Evolutionary conservation across 2,888 invertebrate genomes (phyloP), one percentile per base, ranked within the genome.

Genomic region (Hirtodrosophila cameraria): DNA sequence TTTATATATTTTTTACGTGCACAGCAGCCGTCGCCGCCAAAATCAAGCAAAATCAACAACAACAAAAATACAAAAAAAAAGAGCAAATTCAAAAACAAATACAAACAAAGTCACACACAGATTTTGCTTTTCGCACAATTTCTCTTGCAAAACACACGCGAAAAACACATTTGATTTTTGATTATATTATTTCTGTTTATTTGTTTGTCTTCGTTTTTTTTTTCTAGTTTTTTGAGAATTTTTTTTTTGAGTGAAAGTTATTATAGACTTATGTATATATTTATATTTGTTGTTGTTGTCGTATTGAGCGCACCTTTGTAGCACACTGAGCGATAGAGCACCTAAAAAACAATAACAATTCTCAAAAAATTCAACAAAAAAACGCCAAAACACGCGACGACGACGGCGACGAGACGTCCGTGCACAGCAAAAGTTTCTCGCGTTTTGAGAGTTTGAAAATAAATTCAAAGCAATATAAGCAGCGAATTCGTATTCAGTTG

Each of bases 381-480:
- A 62, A 50, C 45, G 49, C n/a, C n/a, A n/a, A n/a, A 58, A 58
- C 54, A 67, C 73, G 63, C 71, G 67, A 72, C 70, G 62, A 55
- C 67, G 42, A 59, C 64, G 50, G 20, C 43, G 55, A 54, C 68
- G 55, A 11, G 25, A 72, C 71, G 71, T 72, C 71, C 71, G 73
- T 58, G 57, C 73, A 58, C 73, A 54, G 46, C 71, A 72, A 70
- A 72, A 72, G 70, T 63, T 31, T 72, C 73, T 72, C 72, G 73
- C 71, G 71, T 43, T 72, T 72, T 71, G 73, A 58, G 54, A 63
- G 63, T 33, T 62, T 38, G 62, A 54, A 67, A 25, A 35, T 57
- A 42, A 50, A 54, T 36, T 12, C 42, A 57, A 42, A 50, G 57
- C 45, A 49, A 57, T 16, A 49, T 31, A 49, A 42, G 23, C 45